Conservation (phyloP, 2,113 vertebrate genomes). For the Paradoxurus hermaphroditus region DNA sequence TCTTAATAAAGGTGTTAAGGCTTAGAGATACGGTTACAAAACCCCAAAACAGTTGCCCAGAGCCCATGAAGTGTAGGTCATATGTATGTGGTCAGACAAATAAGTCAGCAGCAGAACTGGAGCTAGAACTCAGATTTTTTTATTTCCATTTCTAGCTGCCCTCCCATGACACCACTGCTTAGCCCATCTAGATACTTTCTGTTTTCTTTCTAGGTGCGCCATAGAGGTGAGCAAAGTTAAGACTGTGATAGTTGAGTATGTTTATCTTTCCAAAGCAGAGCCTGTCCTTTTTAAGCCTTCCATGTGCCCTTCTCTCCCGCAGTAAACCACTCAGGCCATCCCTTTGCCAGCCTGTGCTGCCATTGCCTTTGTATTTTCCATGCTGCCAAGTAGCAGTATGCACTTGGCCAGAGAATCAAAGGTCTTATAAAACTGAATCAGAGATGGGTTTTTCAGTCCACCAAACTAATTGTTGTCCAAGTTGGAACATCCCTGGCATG, state of each 20-base stretch:
- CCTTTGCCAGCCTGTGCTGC: neutral
- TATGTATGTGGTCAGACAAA: neutral
- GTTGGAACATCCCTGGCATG: neutral
- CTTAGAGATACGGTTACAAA: neutral
- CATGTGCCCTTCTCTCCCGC: neutral
- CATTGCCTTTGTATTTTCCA: neutral
- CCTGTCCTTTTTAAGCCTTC: neutral
- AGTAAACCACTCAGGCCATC: neutral
- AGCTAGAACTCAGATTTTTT: neutral
- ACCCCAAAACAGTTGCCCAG: neutral
- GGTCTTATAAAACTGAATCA: neutral
- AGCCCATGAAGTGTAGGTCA: neutral
- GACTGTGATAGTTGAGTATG: neutral
- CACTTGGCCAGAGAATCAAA: neutral
- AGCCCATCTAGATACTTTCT: neutral
- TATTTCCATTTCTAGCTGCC: neutral
- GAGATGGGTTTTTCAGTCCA: neutral
- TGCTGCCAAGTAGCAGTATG: neutral
- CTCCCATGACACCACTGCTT: neutral
- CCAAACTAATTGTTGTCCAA: neutral
- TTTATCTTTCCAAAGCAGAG: neutral
- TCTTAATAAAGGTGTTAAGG: neutral
- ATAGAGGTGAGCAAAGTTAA: neutral
- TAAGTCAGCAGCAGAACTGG: neutral
- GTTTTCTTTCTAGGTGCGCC: neutral